These are phyloP conservation scores for Hymenochirus boettgeri DNA, from an alignment of 2,113 vertebrate species.

Conservation along the genomic window DNA sequence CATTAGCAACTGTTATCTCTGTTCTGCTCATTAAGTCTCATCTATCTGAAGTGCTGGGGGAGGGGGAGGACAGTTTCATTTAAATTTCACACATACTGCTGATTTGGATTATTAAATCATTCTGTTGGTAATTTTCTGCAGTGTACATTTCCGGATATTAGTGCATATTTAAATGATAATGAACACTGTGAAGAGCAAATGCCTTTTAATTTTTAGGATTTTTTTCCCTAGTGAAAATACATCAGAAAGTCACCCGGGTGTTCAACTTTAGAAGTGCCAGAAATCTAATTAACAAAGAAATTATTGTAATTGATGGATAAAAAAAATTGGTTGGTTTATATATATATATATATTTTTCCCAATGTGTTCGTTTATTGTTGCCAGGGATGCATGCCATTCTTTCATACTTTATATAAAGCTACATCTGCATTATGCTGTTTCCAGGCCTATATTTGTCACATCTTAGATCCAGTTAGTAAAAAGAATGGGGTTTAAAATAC, in stretches of 20 bases:
- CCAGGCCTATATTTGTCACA: no score
- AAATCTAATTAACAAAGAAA: constrained; percentile 38
- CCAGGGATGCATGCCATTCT: no score
- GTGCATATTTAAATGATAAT: constrained; percentile 19
- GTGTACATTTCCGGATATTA: constrained; percentile 41
- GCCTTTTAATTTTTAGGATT: constrained; percentile 19
- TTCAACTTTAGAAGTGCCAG: constrained; percentile 29
- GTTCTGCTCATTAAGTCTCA: neutral
- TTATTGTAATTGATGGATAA: no score
- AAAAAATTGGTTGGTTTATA: no score
- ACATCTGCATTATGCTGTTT: no score
- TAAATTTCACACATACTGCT: constrained; percentile 10
- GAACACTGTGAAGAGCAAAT: constrained; percentile 14
- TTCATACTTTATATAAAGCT: no score
- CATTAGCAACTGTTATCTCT: neutral
- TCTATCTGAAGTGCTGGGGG: neutral
- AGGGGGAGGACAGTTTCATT: neutral
- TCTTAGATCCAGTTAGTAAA: no score
- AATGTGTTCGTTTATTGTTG: no score
- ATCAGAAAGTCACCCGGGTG: neutral
- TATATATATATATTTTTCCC: no score
- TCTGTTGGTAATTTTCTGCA: constrained; percentile 9
- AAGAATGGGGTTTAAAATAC: no score
- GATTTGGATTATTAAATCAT: constrained; percentile 11
- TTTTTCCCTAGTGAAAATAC: neutral